Percentiles rank a stretch among this genome's conserved stretches.
Conservation (phyloP, 23 tunicate species). For the Halocynthia roretzi region DNA sequence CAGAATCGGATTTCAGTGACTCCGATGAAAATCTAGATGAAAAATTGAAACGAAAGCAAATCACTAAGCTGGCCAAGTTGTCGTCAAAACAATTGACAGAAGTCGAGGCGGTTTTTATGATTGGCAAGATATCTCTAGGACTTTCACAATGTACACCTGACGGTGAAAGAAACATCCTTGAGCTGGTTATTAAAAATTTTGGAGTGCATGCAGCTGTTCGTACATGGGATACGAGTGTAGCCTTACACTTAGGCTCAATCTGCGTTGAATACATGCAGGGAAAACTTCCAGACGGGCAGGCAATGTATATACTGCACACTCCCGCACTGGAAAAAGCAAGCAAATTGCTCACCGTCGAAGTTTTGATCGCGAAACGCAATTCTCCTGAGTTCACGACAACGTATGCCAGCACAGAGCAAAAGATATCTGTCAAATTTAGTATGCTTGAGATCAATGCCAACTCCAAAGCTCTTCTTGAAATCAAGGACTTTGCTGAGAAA, state of each 20-base stretch:
- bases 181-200: slow-evolving; percentile 28
- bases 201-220: slow-evolving; percentile 15
- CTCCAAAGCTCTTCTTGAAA: slow-evolving; percentile 15
- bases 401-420: slow-evolving; percentile 33
- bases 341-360: slow-evolving; percentile 25
- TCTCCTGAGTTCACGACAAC: slow-evolving; percentile 51
- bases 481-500: slow-evolving; percentile 15
- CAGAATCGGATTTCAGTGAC: slow-evolving; percentile 57
- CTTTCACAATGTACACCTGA: neutral
- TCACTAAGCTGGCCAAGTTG: neutral
- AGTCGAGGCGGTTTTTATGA: neutral
- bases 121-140: slow-evolving; percentile 4
- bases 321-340: slow-evolving; percentile 2
- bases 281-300: slow-evolving; percentile 21
- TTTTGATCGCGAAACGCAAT: slow-evolving; percentile 43
- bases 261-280: slow-evolving; percentile 18
- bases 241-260: slow-evolving; percentile 30
- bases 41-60: slow-evolving; percentile 10
- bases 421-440: slow-evolving; percentile 26
- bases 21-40: slow-evolving; percentile 25
- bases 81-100: slow-evolving; percentile 14
- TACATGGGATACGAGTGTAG: slow-evolving; percentile 53
- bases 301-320: slow-evolving; percentile 43
- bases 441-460: slow-evolving; percentile 20
- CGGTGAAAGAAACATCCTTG: slow-evolving; percentile 1